A percentile compares a stretch with the other conserved stretches of the same genome.
These are phyloP conservation scores for Chaetura pelagica DNA, from an alignment of 2,113 vertebrate species.

Conservation along the genomic window DNA sequence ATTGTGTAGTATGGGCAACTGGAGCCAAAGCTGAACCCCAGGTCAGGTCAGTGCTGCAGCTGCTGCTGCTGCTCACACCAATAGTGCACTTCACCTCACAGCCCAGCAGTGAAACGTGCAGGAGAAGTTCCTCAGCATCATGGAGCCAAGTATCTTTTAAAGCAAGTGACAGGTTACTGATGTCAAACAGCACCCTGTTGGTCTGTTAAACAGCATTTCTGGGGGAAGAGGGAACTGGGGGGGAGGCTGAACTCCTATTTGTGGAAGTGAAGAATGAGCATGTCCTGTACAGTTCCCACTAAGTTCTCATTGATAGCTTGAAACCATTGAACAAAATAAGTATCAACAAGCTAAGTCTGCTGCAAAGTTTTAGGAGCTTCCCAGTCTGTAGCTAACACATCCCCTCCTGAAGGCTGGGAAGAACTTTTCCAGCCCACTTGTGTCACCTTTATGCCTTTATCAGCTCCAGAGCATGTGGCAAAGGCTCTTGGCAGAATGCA, in stretches of 20 bases:
- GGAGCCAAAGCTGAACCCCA: slow-evolving; percentile 1
- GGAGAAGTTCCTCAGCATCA: background rate
- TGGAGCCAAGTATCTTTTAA: background rate
- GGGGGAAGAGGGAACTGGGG: background rate
- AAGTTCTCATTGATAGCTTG: background rate
- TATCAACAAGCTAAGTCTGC: background rate
- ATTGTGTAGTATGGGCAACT: background rate
- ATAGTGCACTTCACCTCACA: background rate
- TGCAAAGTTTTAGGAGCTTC: background rate
- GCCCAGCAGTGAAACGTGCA: background rate
- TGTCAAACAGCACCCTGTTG: background rate
- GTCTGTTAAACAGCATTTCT: background rate
- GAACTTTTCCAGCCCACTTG: background rate
- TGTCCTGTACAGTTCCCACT: background rate
- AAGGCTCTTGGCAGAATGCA: slow-evolving; percentile 17
- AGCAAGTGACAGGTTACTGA: background rate
- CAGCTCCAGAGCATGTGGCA: slow-evolving; percentile 21
- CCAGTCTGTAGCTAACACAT: background rate
- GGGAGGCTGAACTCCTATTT: background rate
- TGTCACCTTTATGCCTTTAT: slow-evolving; percentile 60
- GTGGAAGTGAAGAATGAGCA: background rate
- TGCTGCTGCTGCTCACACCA: slow-evolving; percentile 11
- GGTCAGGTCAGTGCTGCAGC: slow-evolving; percentile 2
- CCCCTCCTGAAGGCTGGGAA: background rate
- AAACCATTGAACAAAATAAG: background rate